Evolutionary conservation across 1,140 invertebrate species (phyloP), one percentile per base, ranked within the genome.

Genomic region (Drosophila takahashii): DNA sequence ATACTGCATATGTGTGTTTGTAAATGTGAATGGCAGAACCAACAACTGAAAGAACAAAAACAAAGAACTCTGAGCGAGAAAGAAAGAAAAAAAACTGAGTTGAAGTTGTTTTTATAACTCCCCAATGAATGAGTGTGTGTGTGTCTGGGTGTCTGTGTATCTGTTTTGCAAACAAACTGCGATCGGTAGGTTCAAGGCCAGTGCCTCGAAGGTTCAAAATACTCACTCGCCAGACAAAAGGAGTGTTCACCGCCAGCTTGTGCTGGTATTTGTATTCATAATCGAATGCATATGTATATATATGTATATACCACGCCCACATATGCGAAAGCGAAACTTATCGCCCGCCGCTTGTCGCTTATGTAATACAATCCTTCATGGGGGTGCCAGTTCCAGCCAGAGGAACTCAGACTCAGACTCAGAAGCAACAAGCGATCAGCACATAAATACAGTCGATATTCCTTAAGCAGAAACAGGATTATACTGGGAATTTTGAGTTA

Each of bases 131-230:
- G 50, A 36, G 37, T 50, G 15, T 53, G 56, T 51, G 26, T 32
- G 50, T 66, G 26, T 51, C 47, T 48, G 47, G 5, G 47, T 50
- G 16, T 48, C 27, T 66, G 52, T 66, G 70, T 76, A 67, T 81
- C 64, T 84, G 72, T 84, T 83, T 84, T 62, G 66, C 81, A 73
- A 79, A 81, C 66, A 71, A 50, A 74, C 71, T 81, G 74, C 72
- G 73, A 77, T 77, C 73, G 72, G 83, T 64, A 86, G 81, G 81
- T 86, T 86, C 81, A 86, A 86, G 81, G 81, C 81, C 81, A 86
- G 66, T 72, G 81, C 61, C 84, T 76, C 83, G 81, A 87, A 83
- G 81, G 81, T 86, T 86, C 81, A 87, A 76, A 83, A 87, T 74
- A 64, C 61, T 83, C 57, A 7, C 53, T 22, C 26, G 57, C 61